Base-by-base conservation (phyloP, 1,140 invertebrate species). In the Drosophila sp. region DNA sequence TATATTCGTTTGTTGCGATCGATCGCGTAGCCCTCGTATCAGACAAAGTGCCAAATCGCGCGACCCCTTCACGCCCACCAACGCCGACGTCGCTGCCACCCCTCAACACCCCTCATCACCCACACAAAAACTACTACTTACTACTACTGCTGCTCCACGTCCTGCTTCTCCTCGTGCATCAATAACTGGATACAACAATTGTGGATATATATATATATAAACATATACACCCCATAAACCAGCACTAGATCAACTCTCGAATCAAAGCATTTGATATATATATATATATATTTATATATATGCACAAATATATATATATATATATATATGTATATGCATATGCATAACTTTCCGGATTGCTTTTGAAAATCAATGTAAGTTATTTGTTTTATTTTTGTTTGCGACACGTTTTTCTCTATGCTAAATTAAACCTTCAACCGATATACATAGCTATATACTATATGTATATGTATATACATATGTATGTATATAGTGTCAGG, bases 351-450 rank as follows among this genome's bases (percentile, higher is more conserved):
- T 32, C 60, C 71, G 89, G 90, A 91, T 91, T 91, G 90, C 90
- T 91, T 91, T 91, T 91, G 79, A 85, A 85, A 91, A 85, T 77
- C 81, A 89, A 91, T 79, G 90, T 91, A 91, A 91, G 90, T 86
- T 64, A 47, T 8, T 8, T 23, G 25, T 47, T 8, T 7, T 47
- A 4, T 17, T 10, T 41, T 41, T 4, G 3, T n/a, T 41, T n/a
- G 11, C 4, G 4, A 44, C 41, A 44, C 41, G 41, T 44, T 44
- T 17, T 40, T 7, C 11, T 6, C 10, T 62, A 47, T 10, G 27
- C 33, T 32, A 11, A 7, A 7, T 30, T 41, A 23, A 55, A 60
- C 41, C 38, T 70, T 25, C 60, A 35, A 27, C 41, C 55, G 27
- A 71, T 66, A 23, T 50, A 64, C 6, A 35, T 33, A 57, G 10